Conservation (phyloP, 2,888 invertebrate genomes). For the Acanthococcus lagerstroemiae region DNA sequence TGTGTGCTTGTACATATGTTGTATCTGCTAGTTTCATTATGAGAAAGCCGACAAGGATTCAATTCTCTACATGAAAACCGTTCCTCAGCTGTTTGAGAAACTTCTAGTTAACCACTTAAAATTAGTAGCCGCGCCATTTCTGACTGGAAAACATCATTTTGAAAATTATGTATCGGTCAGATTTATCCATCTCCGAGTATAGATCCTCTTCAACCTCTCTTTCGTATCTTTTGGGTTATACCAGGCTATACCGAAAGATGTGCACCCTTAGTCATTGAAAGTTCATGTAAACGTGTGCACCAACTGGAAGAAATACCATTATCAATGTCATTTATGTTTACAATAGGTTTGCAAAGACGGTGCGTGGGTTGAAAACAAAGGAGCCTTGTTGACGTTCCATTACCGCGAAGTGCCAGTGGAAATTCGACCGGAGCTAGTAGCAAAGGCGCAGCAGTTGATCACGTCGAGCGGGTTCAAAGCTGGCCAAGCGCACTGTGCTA, state of each 20-base stretch:
- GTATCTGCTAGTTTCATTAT: neutral
- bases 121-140: too few relatives aligned
- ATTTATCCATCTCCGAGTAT: too few relatives aligned
- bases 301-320: neutral
- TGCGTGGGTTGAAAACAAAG: conserved; percentile 45
- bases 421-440: conserved; percentile 56
- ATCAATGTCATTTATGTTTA: neutral
- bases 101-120: too few relatives aligned
- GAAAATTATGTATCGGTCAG: too few relatives aligned
- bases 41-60: neutral
- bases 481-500: conserved; percentile 69
- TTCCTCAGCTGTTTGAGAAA: too few relatives aligned
- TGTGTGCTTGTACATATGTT: too few relatives aligned
- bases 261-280: too few relatives aligned
- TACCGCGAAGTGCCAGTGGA: conserved; percentile 54
- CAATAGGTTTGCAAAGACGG: conserved; percentile 40
- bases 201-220: too few relatives aligned
- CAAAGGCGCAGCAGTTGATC: conserved; percentile 62
- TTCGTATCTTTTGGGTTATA: too few relatives aligned
- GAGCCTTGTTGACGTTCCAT: conserved; percentile 43
- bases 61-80: too few relatives aligned
- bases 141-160: too few relatives aligned
- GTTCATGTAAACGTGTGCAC: neutral
- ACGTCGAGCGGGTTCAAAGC: conserved; percentile 67
- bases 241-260: too few relatives aligned